Evolutionary conservation across 2,888 invertebrate species (phyloP), one percentile per base, ranked within the genome.

Genomic region (Pristionchus entomophagus): DNA sequence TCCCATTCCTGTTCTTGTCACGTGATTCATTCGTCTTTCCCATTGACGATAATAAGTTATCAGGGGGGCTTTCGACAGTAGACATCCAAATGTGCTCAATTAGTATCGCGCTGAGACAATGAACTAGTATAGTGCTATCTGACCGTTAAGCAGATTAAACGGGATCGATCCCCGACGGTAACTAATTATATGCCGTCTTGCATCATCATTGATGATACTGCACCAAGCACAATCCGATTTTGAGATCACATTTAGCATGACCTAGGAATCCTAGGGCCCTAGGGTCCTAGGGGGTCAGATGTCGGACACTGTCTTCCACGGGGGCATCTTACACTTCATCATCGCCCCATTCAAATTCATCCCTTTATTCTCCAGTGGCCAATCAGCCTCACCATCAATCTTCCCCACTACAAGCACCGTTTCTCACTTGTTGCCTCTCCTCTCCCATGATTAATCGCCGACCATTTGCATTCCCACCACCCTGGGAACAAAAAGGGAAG

Each of bases 401-500:
- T 49, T 41, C 51, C 41, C 69, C 41, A 38, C 38, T 51, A 35
- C 69, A 35, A 38, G 17, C 32, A 29, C 53, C 59, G 29, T 32
- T 65, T 49, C 84, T 45, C 51, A 84, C 82, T 82, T 53, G 35
- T 38, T 82, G 29, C 29, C 49, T 26, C 78, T 29, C 35, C 35
- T 56, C 56, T 38, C 82, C n/a, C n/a, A n/a, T 82, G 82, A 82
- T 62, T 82, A 41, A 82, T 59, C 29, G 26, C 78, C n/a, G n/a
- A 49, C 49, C 29, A 78, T 78, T 78, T 78, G 78, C 78, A 78
- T 78, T 17, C 49, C 26, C 45, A 45, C 38, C 41, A 73, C 41
- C 49, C 45, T 49, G 51, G 78, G 51, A 78, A 78, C 17, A 38
- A 78, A 49, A 38, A 78, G 78, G n/a, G n/a, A n/a, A 78, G 49